Conservation (phyloP, 2,888 invertebrate genomes). For the Anticlea derivata region DNA sequence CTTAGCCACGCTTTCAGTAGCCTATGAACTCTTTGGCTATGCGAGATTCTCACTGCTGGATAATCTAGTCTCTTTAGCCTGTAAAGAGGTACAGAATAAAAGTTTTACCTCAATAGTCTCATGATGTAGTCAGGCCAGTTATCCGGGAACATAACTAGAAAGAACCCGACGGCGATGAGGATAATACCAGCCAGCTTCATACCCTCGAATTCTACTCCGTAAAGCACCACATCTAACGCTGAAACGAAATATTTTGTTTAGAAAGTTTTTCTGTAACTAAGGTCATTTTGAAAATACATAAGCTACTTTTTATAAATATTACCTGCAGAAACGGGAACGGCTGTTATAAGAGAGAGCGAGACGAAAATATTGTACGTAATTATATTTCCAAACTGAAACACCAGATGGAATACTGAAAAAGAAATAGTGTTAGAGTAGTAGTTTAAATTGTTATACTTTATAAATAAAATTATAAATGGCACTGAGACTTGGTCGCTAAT, state of each 20-base stretch:
- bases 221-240: constrained; percentile 94
- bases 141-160: constrained; percentile 96
- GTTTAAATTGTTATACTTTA: no score
- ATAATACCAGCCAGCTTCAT: constrained; percentile 98
- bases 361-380: constrained; percentile 97
- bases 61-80: no score
- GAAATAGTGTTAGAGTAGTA: no score
- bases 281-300: no score
- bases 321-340: constrained; percentile 98
- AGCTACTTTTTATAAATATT: no score
- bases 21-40: no score
- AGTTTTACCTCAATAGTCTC: constrained; percentile 89
- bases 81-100: neutral
- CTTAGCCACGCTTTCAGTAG: no score
- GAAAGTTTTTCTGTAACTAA: no score
- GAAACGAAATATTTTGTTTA: constrained; percentile 24
- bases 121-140: constrained; percentile 98
- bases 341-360: constrained; percentile 95
- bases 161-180: constrained; percentile 94
- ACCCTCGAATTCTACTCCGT: constrained; percentile 94
- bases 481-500: no score
- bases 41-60: no score
- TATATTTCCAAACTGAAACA: constrained; percentile 97
- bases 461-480: no score
- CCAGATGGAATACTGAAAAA: constrained; percentile 92